A percentile compares a stretch with the other conserved stretches of the same genome.
Evolutionary conservation across 92 coral and sea anemone genomes (phyloP).

Genomic region (Actinernus sp.): DNA sequence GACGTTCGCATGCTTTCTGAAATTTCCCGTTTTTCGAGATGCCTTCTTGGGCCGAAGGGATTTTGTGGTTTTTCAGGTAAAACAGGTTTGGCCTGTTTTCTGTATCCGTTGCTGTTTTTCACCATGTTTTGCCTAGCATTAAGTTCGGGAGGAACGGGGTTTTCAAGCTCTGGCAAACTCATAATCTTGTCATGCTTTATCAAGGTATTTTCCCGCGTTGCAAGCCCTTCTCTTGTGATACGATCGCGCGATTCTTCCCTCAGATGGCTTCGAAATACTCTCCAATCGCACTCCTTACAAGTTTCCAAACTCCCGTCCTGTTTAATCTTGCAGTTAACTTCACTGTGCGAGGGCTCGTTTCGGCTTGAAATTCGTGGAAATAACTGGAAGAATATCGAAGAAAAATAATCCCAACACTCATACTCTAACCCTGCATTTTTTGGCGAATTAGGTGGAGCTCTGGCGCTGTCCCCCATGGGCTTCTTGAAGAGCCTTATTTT

Average conservation of each 20-base stretch:
- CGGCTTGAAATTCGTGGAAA: conserved; percentile 3
- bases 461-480: neutral
- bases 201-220: neutral
- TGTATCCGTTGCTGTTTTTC: neutral
- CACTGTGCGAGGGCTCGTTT: neutral
- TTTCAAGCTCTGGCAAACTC: neutral
- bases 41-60: conserved; percentile 6
- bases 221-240: neutral
- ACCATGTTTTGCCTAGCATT: neutral
- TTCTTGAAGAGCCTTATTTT: neutral
- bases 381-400: conserved; percentile 20
- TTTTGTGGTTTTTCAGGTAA: conserved; percentile 16
- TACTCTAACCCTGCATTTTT: conserved; percentile 3
- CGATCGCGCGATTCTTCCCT: neutral
- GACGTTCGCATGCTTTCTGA: neutral
- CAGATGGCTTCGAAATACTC: neutral
- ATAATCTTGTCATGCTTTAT: neutral
- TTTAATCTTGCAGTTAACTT: neutral
- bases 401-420: conserved; percentile 46
- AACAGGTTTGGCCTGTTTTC: neutral
- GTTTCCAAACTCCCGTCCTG: neutral
- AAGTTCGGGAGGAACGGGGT: neutral
- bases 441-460: conserved; percentile 39
- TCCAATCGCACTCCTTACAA: neutral
- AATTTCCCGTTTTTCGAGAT: neutral